These are phyloP conservation scores for Sitta carolinensis DNA, from an alignment of 2,797 vertebrate genomes.

Conservation along the genomic window DNA sequence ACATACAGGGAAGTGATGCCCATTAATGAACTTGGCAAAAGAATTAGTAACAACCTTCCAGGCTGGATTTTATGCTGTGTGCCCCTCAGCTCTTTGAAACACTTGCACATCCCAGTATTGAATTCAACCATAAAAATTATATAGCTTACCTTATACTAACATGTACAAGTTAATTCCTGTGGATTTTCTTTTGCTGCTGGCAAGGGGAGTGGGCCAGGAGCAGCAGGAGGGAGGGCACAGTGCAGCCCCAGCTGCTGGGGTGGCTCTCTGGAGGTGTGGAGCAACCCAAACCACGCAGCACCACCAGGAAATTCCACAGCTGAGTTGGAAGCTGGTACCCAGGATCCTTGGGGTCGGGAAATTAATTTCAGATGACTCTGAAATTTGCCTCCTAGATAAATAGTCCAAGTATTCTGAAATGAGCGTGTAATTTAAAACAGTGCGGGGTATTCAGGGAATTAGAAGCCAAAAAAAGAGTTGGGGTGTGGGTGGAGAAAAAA, in stretches of 20 bases:
- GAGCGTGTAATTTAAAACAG: constrained; percentile 70
- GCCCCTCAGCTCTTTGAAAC: not conserved
- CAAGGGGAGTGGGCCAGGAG: not conserved
- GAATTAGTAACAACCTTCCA: not conserved
- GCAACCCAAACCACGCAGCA: constrained; percentile 14
- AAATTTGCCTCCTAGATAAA: constrained; percentile 69
- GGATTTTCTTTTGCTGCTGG: not conserved
- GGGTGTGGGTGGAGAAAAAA: not conserved
- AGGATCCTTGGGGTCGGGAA: constrained; percentile 62
- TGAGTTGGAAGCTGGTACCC: constrained; percentile 70
- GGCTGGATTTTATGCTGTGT: not conserved
- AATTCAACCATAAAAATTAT: not conserved
- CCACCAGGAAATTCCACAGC: constrained; percentile 66
- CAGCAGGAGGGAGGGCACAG: not conserved
- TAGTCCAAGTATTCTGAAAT: constrained; percentile 46
- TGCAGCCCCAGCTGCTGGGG: not conserved
- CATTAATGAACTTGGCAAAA: not conserved
- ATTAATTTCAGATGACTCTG: constrained; percentile 71
- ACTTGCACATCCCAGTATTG: rapidly evolving
- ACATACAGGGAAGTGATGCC: not conserved
- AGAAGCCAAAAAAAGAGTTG: not conserved
- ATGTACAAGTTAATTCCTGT: not conserved
- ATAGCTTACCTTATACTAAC: not conserved
- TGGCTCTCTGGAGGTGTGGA: not conserved
- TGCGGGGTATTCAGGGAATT: constrained; percentile 16